Evolutionary conservation across 2,113 vertebrate species (phyloP).

Genomic region (Rousettus leschenaultii): DNA sequence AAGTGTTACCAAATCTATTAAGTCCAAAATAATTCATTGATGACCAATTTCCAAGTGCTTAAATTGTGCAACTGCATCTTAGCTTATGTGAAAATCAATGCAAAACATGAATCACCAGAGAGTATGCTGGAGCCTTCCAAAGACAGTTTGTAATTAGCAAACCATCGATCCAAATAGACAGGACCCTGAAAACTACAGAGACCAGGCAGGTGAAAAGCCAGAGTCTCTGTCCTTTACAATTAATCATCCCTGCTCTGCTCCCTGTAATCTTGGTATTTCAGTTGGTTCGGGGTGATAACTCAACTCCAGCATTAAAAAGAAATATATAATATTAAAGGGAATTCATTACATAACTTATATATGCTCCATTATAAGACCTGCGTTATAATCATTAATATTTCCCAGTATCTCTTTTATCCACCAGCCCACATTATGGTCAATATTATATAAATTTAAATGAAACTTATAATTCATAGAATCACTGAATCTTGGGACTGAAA

Average conservation of each 20-base stretch:
- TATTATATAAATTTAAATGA: constrained; percentile 26
- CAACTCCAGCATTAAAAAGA: constrained; percentile 12
- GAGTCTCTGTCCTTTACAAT: constrained; percentile 62
- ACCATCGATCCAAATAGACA: constrained; percentile 78
- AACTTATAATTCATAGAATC: constrained; percentile 33
- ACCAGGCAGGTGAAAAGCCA: constrained; percentile 58
- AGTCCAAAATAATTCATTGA: constrained; percentile 82
- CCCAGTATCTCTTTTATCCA: neutral
- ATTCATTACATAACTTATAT: neutral
- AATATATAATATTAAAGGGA: neutral
- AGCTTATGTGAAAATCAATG: constrained; percentile 85
- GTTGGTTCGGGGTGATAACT: neutral
- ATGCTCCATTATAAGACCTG: neutral
- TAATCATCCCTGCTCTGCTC: constrained; percentile 56
- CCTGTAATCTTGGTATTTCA: constrained; percentile 11
- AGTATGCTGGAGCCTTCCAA: constrained; percentile 73
- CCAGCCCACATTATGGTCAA: neutral
- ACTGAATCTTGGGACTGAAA: neutral
- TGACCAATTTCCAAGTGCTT: constrained; percentile 83
- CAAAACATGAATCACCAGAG: constrained; percentile 82
- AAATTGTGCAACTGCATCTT: constrained; percentile 81
- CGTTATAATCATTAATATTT: constrained; percentile 13
- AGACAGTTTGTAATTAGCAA: constrained; percentile 83
- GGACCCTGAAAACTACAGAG: constrained; percentile 67
- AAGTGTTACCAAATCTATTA: constrained; percentile 83